Conservation (phyloP, 2,797 vertebrate species). For the Carcharodon carcharias region DNA sequence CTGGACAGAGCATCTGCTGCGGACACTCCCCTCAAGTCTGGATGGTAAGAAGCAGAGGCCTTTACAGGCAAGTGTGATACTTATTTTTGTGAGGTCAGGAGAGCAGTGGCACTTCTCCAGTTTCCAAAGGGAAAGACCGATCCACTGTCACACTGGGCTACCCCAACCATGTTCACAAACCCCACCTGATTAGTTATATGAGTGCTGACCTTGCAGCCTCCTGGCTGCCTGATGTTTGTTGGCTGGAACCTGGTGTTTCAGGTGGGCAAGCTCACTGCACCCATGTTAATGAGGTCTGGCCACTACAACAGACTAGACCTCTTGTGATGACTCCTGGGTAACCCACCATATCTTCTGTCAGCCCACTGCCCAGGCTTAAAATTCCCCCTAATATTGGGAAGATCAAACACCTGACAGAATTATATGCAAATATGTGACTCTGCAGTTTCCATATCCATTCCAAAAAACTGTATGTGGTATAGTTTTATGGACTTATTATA, state of each 20-base stretch:
- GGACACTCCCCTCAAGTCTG: not conserved
- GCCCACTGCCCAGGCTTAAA: not conserved
- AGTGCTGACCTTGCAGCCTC: not conserved
- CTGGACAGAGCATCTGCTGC: not conserved
- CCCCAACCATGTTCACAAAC: not conserved
- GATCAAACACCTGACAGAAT: not conserved
- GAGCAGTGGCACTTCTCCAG: not conserved
- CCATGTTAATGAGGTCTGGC: not conserved
- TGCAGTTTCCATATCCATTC: conserved; percentile 39
- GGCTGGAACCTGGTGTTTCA: not conserved
- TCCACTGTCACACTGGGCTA: not conserved
- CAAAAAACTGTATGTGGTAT: not conserved
- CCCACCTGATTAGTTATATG: not conserved
- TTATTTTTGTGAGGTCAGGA: not conserved
- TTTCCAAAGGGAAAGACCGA: not conserved
- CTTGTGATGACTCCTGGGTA: not conserved
- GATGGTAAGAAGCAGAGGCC: not conserved
- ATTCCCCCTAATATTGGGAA: not conserved
- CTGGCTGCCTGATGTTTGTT: not conserved
- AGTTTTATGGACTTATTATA: not conserved
- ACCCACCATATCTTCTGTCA: not conserved
- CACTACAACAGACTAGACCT: not conserved
- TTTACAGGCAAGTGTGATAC: not conserved
- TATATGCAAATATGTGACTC: conserved; percentile 42
- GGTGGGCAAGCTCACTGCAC: not conserved